Conservation (phyloP, 2,888 invertebrate genomes). For the Seira musarum region DNA sequence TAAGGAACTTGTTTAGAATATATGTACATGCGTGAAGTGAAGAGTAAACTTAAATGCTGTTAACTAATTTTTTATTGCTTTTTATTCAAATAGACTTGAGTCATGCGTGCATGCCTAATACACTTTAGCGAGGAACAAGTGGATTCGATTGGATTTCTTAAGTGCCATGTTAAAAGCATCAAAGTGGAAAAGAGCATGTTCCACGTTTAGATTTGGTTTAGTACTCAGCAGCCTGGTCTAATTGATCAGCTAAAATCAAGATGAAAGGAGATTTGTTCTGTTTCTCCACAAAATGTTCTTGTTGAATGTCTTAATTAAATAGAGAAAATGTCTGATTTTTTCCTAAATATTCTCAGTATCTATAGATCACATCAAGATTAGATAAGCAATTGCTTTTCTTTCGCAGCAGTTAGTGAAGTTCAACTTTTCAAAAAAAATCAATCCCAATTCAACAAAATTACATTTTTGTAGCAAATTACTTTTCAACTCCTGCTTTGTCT, state of each 20-base stretch:
- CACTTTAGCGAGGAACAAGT: too few species aligned
- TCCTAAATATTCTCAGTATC: too few species aligned
- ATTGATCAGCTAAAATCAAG: constrained; percentile 5
- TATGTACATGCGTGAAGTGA: neutral
- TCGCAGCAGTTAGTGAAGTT: too few species aligned
- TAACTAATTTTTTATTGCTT: constrained; percentile 1
- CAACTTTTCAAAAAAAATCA: too few species aligned
- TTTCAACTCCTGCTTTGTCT: too few species aligned
- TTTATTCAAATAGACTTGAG: neutral
- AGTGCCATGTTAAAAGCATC: constrained; percentile 16
- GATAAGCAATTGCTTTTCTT: too few species aligned
- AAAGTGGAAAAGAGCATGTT: neutral
- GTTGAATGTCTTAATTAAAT: constrained; percentile 26
- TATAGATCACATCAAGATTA: too few species aligned
- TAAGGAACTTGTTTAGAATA: neutral
- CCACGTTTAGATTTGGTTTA: neutral
- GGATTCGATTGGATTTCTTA: neutral
- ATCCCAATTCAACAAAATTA: too few species aligned
- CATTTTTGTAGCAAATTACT: too few species aligned
- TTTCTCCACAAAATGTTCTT: constrained; percentile 11
- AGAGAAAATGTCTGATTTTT: constrained; percentile 20
- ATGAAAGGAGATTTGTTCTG: neutral
- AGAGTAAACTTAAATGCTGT: neutral
- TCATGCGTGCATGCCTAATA: neutral
- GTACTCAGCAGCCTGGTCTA: neutral